Conservation (phyloP, 2,888 invertebrate species). For the Cephus sareptanus region DNA sequence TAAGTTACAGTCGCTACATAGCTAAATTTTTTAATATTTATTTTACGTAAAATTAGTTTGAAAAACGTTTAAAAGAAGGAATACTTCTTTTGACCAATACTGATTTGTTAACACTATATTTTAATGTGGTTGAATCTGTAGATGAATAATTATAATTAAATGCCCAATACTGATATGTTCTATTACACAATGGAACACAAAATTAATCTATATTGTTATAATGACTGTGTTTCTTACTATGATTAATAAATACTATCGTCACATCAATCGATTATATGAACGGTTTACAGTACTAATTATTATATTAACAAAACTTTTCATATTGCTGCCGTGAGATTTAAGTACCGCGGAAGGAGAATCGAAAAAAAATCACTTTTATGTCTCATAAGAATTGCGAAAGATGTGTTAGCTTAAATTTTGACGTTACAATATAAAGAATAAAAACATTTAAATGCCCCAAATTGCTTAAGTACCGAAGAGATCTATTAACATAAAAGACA, state of each 20-base stretch:
- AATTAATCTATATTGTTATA: constrained; percentile 29
- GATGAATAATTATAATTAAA: constrained; percentile 40
- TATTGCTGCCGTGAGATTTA: neutral
- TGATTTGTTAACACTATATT: constrained; percentile 1
- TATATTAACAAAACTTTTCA: neutral
- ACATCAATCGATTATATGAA: constrained; percentile 12
- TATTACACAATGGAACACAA: constrained; percentile 13
- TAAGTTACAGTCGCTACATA: neutral
- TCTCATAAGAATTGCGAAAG: too few relatives aligned
- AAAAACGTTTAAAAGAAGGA: neutral
- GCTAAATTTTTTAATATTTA: neutral
- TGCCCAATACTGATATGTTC: constrained; percentile 59
- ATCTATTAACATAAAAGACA: neutral
- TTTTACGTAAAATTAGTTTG: neutral
- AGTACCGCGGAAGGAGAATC: neutral
- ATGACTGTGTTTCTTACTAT: constrained; percentile 11
- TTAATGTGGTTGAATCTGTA: neutral
- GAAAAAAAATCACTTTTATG: neutral
- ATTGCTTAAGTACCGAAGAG: neutral
- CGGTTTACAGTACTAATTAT: neutral
- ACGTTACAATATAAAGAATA: neutral
- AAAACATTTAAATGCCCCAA: neutral
- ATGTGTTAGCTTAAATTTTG: neutral
- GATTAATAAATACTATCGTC: constrained; percentile 18
- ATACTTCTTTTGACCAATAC: neutral